Evolutionary conservation across 2,888 invertebrate species (phyloP), one percentile per base, ranked within the genome.

Genomic region (Sphaerophoria taeniata): DNA sequence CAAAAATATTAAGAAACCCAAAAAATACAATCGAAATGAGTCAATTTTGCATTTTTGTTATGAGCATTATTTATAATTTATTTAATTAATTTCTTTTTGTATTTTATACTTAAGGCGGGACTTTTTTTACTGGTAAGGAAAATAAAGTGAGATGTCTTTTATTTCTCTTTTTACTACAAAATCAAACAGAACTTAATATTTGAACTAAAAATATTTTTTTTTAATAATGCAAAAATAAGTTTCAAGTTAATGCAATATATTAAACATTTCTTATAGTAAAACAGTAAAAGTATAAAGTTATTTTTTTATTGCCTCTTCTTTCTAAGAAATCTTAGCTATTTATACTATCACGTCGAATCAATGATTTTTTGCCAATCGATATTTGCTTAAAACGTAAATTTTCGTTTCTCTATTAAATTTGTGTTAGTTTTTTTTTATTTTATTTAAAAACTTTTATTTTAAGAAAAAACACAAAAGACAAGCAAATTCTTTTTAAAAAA

Each of bases 91-190:
- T 60, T 6, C 39, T 45, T 79, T 76, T n/a, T 63, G 31, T 87
- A 71, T 83, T 85, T 72, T 75, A 77, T 80, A 81, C 81, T 80
- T 83, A 70, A 87, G 87, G 61, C 87, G 87, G 87, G 85, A 87
- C 82, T 87, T 87, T 83, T 85, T 87, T 69, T 87, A 80, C 87
- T 85, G 87, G 87, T 87, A 87, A 87, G 87, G 67, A 85, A 36
- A 43, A 39, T 63, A 81, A 73, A 77, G 81, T 74, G 81, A 81
- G 85, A 76, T 75, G 16, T 43, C 56, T 47, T 6, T 16, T 24
- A 14, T 75, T 34, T 67, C 24, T 55, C 47, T 33, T 75, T 77
- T 31, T 43, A 0, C 14, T 14, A 9, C 16, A 45, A 49, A 63
- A 63, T 3, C 0, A 6, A 24, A 60, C 9, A 34, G 11, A 7